Conservation (phyloP, 2,113 vertebrate species). For the Ceuthmochares aereus region DNA sequence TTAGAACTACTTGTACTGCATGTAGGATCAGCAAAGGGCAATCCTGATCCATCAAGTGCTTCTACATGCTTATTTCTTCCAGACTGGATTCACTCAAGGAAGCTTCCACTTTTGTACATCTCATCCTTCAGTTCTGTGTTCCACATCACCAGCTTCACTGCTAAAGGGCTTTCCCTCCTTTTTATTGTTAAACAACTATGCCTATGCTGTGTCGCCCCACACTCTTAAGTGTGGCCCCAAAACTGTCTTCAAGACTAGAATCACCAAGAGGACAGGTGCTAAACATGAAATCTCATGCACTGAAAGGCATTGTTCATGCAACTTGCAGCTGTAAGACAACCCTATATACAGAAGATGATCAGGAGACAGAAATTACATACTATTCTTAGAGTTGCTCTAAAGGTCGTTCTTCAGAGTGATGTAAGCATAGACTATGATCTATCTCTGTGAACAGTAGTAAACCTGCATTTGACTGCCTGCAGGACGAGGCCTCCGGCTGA, state of each 20-base stretch:
- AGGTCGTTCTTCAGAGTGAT: not conserved
- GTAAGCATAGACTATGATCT: not conserved
- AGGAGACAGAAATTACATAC: not conserved
- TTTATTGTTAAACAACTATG: not conserved
- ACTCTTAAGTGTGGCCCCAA: not conserved
- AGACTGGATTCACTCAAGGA: not conserved
- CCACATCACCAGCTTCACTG: not conserved
- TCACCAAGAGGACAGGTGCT: not conserved
- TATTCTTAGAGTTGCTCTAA: not conserved
- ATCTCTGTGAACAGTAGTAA: not conserved
- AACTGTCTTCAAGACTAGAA: not conserved
- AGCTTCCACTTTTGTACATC: not conserved
- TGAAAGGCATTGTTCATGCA: not conserved
- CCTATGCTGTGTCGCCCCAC: not conserved
- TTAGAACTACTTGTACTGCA: not conserved
- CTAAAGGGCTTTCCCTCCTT: not conserved
- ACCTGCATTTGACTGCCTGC: not conserved
- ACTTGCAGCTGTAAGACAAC: not conserved
- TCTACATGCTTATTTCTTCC: not conserved
- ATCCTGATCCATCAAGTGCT: not conserved
- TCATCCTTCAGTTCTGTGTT: not conserved
- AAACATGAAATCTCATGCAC: not conserved
- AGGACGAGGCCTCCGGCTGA: not conserved
- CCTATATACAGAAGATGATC: not conserved
- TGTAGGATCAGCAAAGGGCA: not conserved